These are phyloP conservation scores for Autographa gamma DNA, from an alignment of 2,888 invertebrate genomes.

Conservation along the genomic window DNA sequence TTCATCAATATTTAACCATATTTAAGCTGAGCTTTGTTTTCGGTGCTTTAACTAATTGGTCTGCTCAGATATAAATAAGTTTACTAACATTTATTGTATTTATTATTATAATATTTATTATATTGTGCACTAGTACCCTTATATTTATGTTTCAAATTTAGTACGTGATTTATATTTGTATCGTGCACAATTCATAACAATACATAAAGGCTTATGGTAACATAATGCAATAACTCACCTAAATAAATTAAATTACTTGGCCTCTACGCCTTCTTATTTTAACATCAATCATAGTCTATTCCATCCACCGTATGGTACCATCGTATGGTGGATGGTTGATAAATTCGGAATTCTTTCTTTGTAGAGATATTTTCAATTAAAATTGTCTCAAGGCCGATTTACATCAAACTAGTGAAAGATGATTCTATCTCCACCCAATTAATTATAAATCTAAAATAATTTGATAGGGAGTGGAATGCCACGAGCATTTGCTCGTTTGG, in stretches of 20 bases:
- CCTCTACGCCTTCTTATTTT: not conserved
- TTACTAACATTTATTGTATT: not conserved
- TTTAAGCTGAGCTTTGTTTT: conserved; percentile 35
- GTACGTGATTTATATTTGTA: not conserved
- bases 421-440: too few relatives aligned
- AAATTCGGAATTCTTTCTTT: too few relatives aligned
- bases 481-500: too few relatives aligned
- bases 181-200: not conserved
- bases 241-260: not conserved
- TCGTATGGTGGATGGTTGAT: too few relatives aligned
- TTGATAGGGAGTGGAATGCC: too few relatives aligned
- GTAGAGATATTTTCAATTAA: too few relatives aligned
- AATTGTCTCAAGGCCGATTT: too few relatives aligned
- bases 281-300: too few relatives aligned
- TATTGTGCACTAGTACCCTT: not conserved
- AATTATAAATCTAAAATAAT: too few relatives aligned
- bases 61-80: conserved; percentile 15
- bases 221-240: not conserved
- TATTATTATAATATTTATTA: not conserved
- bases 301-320: too few relatives aligned
- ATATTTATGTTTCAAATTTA: not conserved
- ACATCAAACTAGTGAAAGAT: too few relatives aligned
- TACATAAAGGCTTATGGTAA: too few relatives aligned
- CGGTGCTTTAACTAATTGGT: conserved; percentile 31
- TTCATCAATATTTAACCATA: conserved; percentile 42